Base-by-base conservation (phyloP, 1,140 invertebrate genomes). In the Condylostylus longicornis region DNA sequence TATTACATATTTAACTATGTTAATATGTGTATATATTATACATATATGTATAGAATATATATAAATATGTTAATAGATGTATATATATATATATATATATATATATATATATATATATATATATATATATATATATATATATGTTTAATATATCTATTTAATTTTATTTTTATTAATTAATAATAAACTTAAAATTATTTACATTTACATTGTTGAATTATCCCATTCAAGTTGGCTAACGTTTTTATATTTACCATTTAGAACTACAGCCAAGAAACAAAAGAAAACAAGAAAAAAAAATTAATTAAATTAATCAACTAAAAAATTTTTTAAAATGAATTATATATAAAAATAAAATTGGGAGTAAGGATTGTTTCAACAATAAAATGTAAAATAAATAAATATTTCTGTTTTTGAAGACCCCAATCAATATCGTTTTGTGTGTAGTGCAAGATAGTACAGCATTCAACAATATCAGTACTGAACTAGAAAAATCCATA, bases 221-320 rank as follows among this genome's bases (percentile, higher is more conserved):
- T 76, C 74, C 74, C 74, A 76, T 60, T 76, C 74, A 35, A 76
- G 62, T 54, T 76, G 74, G 53, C 70, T 74, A 45, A 76, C 71
- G 58, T 76, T 74, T 44, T 72, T 67, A 54, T 75, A 75, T 44
- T 73, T 72, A 45, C 65, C 58, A 42, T 68, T 68, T 32, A 63
- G 44, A 35, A 41, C 55, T 56, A 13, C 23, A 45, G 40, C 13
- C 8, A 29, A 31, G 7, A 27, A 34, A 43, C 31, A 18, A n/a
- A 3, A 42, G 15, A 29, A 45, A 42, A n/a, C 8, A 29, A 31
- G 7, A 27, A 34, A 43, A 32, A 18, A n/a, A 3, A 42, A 18
- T 37, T n/a, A 17, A 36, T 22, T 33, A 37, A 18, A n/a, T 5
- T 17, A 28, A 3, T 35, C n/a, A n/a, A 8, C 2, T 10, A 23